phyloP scores from a whole-genome alignment of 2,113 vertebrate genomes.

The Sinocyclocheilus anophthalmus region DNA sequence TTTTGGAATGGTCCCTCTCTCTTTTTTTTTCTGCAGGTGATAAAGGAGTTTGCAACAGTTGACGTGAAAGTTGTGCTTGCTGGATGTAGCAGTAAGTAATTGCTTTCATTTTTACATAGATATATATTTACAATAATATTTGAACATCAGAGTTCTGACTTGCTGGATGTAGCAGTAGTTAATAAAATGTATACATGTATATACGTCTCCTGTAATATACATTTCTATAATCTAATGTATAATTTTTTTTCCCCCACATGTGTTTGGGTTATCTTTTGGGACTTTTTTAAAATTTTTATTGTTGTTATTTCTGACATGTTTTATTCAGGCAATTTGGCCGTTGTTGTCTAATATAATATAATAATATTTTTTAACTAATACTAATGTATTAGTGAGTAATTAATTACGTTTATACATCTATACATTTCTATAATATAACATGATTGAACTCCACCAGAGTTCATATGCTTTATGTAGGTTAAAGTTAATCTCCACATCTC shows the following conservation, averaged over 20 bases:
- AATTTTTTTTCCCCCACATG: too few relatives aligned
- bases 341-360: too few relatives aligned
- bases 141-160: too few relatives aligned
- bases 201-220: background rate
- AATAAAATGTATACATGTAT: background rate
- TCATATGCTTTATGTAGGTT: background rate
- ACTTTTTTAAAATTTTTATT: background rate
- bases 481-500: conserved; percentile 5
- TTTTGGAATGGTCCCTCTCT: background rate
- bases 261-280: background rate
- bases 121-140: too few relatives aligned
- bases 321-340: too few relatives aligned
- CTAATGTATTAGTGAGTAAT: too few relatives aligned
- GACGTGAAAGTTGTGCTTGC: conserved; percentile 83
- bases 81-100: conserved; percentile 83
- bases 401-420: too few relatives aligned
- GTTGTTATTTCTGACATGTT: background rate
- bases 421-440: too few relatives aligned
- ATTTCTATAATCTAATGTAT: background rate
- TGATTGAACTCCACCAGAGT: background rate
- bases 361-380: too few relatives aligned
- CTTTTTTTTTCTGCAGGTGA: conserved; percentile 78
- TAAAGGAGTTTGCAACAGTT: conserved; percentile 85
- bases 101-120: background rate
- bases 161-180: background rate